Evolutionary conservation across 2,888 invertebrate genomes (phyloP).

Genomic region (Epistrophe grossulariae): DNA sequence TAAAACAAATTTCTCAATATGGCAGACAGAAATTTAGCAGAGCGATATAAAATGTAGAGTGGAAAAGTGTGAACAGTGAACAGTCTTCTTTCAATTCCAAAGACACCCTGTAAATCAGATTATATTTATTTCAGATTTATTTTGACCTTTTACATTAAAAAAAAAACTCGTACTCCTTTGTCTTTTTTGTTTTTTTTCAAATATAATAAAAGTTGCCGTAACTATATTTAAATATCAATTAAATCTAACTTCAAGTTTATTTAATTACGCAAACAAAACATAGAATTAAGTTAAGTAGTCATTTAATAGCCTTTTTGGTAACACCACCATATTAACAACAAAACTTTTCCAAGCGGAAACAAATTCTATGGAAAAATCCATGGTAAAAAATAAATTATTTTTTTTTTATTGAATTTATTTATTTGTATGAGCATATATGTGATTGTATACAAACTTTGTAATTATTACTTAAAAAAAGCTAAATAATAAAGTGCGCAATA

Average conservation of each 20-base stretch:
- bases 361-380: conserved; percentile 11
- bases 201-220: not conserved
- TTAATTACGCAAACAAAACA: conserved; percentile 9
- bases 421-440: not conserved
- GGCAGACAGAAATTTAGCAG: no score
- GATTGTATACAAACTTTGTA: not conserved
- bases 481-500: not conserved
- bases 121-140: not conserved
- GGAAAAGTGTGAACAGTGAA: no score
- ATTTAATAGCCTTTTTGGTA: conserved; percentile 11
- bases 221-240: conserved; percentile 13
- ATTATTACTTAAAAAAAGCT: not conserved
- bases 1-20: no score
- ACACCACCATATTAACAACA: not conserved
- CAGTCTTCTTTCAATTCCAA: not conserved
- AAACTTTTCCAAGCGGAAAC: conserved; percentile 31
- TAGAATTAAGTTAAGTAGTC: not conserved
- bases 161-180: not conserved
- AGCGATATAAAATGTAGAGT: no score
- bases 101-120: not conserved
- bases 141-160: not conserved
- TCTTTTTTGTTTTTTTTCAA: no score
- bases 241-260: not conserved
- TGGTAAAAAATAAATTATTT: conserved; percentile 13
- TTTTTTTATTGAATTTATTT: conserved; percentile 23